A percentile compares a stretch with the other conserved stretches of the same genome.
Conservation (phyloP, 2,113 vertebrate species). For the Patagioenas fasciata region DNA sequence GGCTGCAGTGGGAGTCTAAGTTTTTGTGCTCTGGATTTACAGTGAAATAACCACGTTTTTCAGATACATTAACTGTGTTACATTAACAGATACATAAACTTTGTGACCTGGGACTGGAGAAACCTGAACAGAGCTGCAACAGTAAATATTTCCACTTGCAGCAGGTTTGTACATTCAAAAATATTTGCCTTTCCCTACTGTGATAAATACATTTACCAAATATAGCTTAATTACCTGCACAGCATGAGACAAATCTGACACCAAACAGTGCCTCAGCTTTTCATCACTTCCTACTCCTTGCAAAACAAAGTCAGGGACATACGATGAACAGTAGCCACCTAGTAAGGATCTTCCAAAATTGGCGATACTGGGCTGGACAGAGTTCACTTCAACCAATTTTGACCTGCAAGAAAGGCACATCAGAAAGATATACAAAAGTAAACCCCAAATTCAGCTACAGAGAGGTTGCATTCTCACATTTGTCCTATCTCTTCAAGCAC, state of each 20-base stretch:
- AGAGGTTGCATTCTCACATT: background rate
- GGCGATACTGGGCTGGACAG: slow-evolving; percentile 91
- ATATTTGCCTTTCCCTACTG: slow-evolving; percentile 55
- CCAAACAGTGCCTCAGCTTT: slow-evolving; percentile 89
- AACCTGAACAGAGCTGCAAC: background rate
- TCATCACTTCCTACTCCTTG: slow-evolving; percentile 94
- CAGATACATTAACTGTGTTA: background rate
- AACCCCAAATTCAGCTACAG: background rate
- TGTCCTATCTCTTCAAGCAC: background rate
- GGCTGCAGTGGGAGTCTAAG: background rate
- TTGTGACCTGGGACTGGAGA: background rate
- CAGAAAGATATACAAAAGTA: background rate
- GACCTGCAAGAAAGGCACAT: slow-evolving; percentile 77
- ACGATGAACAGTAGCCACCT: slow-evolving; percentile 94
- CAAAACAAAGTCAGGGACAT: slow-evolving; percentile 97
- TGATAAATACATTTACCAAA: slow-evolving; percentile 44
- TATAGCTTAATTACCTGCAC: slow-evolving; percentile 87
- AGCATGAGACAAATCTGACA: slow-evolving; percentile 90
- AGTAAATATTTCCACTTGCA: slow-evolving; percentile 31
- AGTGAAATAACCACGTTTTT: background rate
- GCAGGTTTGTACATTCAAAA: slow-evolving; percentile 26
- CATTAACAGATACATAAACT: background rate
- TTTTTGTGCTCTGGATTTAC: background rate
- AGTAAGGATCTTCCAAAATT: slow-evolving; percentile 97
- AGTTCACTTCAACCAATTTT: slow-evolving; percentile 91